Conservation (phyloP, 2,888 invertebrate species). For the Pyralis farinalis region DNA sequence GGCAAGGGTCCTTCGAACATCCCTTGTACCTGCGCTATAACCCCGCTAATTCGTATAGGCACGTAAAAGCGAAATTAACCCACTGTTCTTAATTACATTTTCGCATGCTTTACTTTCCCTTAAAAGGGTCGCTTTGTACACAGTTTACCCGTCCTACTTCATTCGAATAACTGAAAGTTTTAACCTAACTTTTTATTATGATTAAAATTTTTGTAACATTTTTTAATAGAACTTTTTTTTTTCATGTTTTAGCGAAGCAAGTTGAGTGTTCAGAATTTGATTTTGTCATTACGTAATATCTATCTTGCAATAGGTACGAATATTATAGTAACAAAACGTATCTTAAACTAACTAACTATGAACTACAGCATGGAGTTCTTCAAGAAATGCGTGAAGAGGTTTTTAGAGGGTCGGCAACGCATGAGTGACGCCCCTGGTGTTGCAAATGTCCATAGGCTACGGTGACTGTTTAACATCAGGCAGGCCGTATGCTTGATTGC, state of each 20-base stretch:
- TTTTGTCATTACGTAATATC: not conserved
- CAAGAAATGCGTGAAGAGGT: too few species aligned
- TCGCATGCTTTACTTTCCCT: conserved; percentile 75
- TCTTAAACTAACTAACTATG: too few species aligned
- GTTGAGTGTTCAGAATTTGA: not conserved
- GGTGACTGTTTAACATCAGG: too few species aligned
- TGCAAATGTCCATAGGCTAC: too few species aligned
- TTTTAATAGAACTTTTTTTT: not conserved
- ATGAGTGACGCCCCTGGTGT: too few species aligned
- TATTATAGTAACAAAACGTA: too few species aligned
- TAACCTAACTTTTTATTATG: conserved; percentile 32
- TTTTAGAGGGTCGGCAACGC: too few species aligned
- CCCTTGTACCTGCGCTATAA: conserved; percentile 47
- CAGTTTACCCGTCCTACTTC: conserved; percentile 48
- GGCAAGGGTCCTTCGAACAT: conserved; percentile 30
- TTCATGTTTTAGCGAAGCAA: not conserved
- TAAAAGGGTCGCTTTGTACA: conserved; percentile 68
- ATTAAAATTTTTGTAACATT: conserved; percentile 22
- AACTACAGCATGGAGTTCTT: too few species aligned
- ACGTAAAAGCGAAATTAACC: conserved; percentile 75
- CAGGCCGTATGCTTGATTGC: too few species aligned
- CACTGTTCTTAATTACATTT: conserved; percentile 75
- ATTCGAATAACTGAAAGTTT: conserved; percentile 49
- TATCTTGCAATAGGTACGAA: not conserved
- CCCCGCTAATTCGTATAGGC: conserved; percentile 66